These are phyloP conservation scores for Bruchidius siliquastri DNA, from an alignment of 2,888 invertebrate genomes.

Conservation along the genomic window DNA sequence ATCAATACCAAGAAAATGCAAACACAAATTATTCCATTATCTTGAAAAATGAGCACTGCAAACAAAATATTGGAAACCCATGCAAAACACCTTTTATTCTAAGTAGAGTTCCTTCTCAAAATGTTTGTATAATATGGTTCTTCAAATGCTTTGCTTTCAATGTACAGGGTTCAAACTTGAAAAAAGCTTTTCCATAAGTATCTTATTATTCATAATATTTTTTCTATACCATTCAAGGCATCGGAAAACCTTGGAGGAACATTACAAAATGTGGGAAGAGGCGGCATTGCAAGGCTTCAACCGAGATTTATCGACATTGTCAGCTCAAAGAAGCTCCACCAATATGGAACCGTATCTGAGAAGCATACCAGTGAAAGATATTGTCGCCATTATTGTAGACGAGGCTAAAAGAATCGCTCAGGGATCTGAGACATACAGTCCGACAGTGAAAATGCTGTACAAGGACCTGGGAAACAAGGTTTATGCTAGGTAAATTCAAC, in stretches of 20 bases:
- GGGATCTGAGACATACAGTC: conserved; percentile 77
- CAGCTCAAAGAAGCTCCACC: conserved; percentile 49
- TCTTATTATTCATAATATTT: not conserved
- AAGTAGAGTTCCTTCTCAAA: too few relatives aligned
- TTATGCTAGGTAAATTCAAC: conserved; percentile 47
- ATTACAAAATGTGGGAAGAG: conserved; percentile 63
- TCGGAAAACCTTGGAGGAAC: conserved; percentile 55
- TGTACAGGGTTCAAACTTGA: too few relatives aligned
- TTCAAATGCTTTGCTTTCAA: too few relatives aligned
- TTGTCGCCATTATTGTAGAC: conserved; percentile 61
- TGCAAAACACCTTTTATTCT: too few relatives aligned
- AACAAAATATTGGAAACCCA: too few relatives aligned
- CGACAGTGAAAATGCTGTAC: conserved; percentile 61
- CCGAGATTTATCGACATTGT: conserved; percentile 63
- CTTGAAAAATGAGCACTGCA: too few relatives aligned
- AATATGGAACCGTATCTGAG: conserved; percentile 41
- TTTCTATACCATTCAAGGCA: conserved; percentile 16
- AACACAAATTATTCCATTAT: too few relatives aligned
- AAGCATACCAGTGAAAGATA: conserved; percentile 42
- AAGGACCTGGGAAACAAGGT: conserved; percentile 65
- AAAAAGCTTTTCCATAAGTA: too few relatives aligned
- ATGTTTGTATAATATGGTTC: too few relatives aligned
- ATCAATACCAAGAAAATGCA: too few relatives aligned
- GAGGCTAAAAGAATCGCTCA: conserved; percentile 67
- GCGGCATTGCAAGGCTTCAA: conserved; percentile 60